phyloP scores from a whole-genome alignment of 2,113 vertebrate genomes.

The Hyperoodon ampullatus region DNA sequence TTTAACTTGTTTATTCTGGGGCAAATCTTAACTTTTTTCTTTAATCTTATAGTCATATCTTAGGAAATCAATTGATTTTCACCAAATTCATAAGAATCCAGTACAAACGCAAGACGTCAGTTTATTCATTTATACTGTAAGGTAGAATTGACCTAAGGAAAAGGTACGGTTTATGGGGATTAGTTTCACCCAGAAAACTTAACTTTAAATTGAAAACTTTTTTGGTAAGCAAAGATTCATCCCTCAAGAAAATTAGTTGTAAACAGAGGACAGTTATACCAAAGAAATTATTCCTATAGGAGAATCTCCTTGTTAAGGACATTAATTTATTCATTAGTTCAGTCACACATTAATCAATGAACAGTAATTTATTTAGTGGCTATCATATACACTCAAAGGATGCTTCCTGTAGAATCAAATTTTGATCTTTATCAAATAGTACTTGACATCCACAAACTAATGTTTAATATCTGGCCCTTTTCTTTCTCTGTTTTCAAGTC shows the following conservation, averaged over 20 bases:
- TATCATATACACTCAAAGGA: neutral
- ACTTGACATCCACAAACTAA: neutral
- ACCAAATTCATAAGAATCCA: neutral
- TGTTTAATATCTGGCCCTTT: neutral
- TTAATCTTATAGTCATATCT: neutral
- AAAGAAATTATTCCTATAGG: neutral
- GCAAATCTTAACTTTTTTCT: neutral
- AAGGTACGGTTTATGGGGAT: neutral
- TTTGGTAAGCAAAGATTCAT: neutral
- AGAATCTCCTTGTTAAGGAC: neutral
- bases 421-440: neutral
- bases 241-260: neutral
- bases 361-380: neutral
- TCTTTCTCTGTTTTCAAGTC: neutral
- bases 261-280: neutral
- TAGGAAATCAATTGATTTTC: neutral
- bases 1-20: neutral
- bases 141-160: neutral
- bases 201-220: neutral
- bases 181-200: neutral
- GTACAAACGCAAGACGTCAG: neutral
- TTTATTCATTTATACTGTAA: neutral
- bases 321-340: neutral
- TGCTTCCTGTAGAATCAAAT: neutral
- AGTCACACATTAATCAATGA: neutral